Percentiles rank a stretch among this genome's conserved stretches.
phyloP scores from a whole-genome alignment of 2,888 invertebrate genomes.

The Acleris holmiana region DNA sequence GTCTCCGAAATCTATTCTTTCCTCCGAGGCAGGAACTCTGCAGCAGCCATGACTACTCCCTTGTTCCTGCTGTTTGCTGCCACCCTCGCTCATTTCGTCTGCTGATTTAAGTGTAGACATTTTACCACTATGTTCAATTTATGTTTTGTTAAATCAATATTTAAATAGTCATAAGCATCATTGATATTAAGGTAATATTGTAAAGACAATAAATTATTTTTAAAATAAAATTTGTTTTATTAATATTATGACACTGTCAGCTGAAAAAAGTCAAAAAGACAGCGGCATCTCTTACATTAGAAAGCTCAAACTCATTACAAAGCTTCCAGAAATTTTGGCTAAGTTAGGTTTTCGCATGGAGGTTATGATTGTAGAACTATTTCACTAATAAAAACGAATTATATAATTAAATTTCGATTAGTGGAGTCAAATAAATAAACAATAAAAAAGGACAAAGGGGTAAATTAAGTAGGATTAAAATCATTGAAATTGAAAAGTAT shows the following conservation, averaged over 20 bases:
- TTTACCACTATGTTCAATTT: not conserved
- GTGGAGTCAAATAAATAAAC: too few relatives aligned
- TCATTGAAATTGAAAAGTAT: too few relatives aligned
- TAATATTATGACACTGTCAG: not conserved
- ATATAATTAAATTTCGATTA: too few relatives aligned
- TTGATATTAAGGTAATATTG: constrained; percentile 17
- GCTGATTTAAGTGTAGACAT: constrained; percentile 45
- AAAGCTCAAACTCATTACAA: too few relatives aligned
- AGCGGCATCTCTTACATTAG: too few relatives aligned
- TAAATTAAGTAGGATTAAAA: too few relatives aligned
- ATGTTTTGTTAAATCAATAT: constrained; percentile 10
- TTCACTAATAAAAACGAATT: too few relatives aligned
- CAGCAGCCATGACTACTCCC: constrained; percentile 54
- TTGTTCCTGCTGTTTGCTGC: constrained; percentile 57
- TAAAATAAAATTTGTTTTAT: not conserved
- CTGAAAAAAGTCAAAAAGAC: too few relatives aligned
- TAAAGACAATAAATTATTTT: constrained; percentile 25
- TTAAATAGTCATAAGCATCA: constrained; percentile 13
- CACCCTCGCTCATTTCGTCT: constrained; percentile 53
- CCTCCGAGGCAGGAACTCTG: constrained; percentile 51
- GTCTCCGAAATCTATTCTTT: constrained; percentile 54
- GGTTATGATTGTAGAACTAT: too few relatives aligned
- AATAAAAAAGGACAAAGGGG: too few relatives aligned
- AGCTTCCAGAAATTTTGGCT: too few relatives aligned
- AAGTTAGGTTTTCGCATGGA: too few relatives aligned